Base-by-base conservation (phyloP, 2,113 vertebrate genomes). In the Pica pica region DNA sequence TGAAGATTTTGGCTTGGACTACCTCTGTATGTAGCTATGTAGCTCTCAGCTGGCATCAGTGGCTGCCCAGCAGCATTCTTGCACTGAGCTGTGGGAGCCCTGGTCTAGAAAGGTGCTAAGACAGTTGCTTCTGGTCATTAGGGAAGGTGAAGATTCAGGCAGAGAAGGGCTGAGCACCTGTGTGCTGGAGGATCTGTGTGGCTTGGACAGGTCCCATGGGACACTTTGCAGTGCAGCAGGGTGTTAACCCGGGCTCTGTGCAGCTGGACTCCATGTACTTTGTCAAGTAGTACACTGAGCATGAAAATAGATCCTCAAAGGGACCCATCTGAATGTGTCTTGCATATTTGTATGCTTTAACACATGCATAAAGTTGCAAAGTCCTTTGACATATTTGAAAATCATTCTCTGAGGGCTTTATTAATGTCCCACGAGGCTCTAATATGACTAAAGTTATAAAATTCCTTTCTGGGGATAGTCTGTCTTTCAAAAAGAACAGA, bases 201-300 rank as follows among this genome's bases (percentile, higher is more conserved):
- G 17, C 59, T 77, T 0, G 0, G 35, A 28, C 15, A 53, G n/a
- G n/a, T 57, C 26, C 50, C 46, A 8, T 0, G 1, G 60, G 59
- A 81, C 27, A 16, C 50, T 77, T 49, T 61, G 59, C 56, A 64
- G 57, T 0, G 1, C 23, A 55, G 69, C 30, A 64, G 31, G 27
- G 7, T 21, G 49, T 28, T 55, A 33, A 21, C 10, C 24, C 22
- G 8, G 10, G 42, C 50, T 74, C 26, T 67, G 6, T 21, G n/a
- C 59, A 42, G 41, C 55, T n/a, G 64, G 31, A 14, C 22, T 44
- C 49, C 4, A 1, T 47, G 20, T 39, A n/a, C 59, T 85, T 85
- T 5, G 0, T 26, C 67, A 86, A 52, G 50, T 26, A 83, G 87
- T 64, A 19, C 44, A 35, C 33, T 31, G 33, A 70, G 59, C 39